Base-by-base conservation (phyloP, 1,140 invertebrate species). In the Homarus americanus region DNA sequence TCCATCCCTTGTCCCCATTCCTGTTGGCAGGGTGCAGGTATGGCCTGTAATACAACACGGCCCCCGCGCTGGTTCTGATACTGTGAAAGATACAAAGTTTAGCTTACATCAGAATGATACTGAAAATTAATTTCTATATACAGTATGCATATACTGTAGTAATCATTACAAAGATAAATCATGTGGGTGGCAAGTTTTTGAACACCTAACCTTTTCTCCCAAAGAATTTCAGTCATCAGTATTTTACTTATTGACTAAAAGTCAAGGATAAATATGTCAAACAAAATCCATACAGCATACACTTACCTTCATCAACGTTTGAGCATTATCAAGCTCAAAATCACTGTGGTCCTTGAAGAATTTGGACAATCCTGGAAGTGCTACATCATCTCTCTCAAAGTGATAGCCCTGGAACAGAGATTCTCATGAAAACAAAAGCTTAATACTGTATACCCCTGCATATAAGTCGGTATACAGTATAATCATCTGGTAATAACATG, bases 311-410 rank as follows among this genome's bases (percentile, higher is more conserved):
- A 96, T 96, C 17, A 96, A 94, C 91, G 95, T 96, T 93, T 96
- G 94, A 32, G 96, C 96, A 93, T 97, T 96, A 89, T 95, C 95
- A 40, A 95, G 94, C 91, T 96, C 96, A 93, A 96, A 96, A 73
- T 96, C 94, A 41, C 95, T 95, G 17, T 93, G 93, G 41, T 96
- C 94, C 92, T 95, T 95, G 94, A 96, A 96, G 93, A 94, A 96
- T 91, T 95, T 95, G 84, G 93, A 72, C 58, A 96, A 95, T 41
- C 96, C 96, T 38, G 94, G 94, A 53, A 96, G 94, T 17, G 96
- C 96, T 15, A 96, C 95, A 94, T 96, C 96, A 93, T 96, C 95
- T 34, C 96, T 94, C 89, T 96, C 95, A 92, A 96, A 96, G 93
- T 96, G 95, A 92, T 93, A 95, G 38, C 95, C 94, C 96, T 96